Evolutionary conservation across 2,888 invertebrate genomes (phyloP), one percentile per base, ranked within the genome.

Genomic region (Clanis bilineata): DNA sequence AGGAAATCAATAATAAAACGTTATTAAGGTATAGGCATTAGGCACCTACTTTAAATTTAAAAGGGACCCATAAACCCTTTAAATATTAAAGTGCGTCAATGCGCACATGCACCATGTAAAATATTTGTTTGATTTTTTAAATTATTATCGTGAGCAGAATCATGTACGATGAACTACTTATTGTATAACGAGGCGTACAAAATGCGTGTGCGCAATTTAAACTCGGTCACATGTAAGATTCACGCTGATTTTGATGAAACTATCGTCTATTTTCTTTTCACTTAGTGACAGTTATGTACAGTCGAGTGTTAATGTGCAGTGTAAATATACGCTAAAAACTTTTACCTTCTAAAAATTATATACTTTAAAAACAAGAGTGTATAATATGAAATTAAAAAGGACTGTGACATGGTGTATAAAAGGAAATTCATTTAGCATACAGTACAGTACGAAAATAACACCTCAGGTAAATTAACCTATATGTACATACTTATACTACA

Each of bases 321-420:
- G 78, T 72, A 62, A 70, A 71, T 64, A 64, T 76, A 69, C 74
- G 76, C 58, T 61, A 64, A 74, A 57, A 60, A 60, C 61, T 28
- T 43, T 21, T 56, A 62, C 60, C 57, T 69, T 28, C 64, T 63
- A 67, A 5, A 51, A 2, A 45, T 5, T 60, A 64, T 63, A 70
- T 62, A 62, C 64, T 58, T 61, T 62, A 62, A 64, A 23, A 38
- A 18, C n/a, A 12, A 67, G 67, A 60, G 70, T 74, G 73, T 76
- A 73, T 77, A 87, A 76, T 66, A 90, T 91, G 90, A 90, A 89
- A 78, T 76, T 90, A 39, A 91, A 89, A 74, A 89, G 83, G 73
- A 87, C 88, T 54, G 86, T 90, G 79, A 83, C 85, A 65, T 88
- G 82, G 69, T 89, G 82, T 69, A 77, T 90, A 62, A 83, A 77